Base-by-base conservation (phyloP, 2,797 vertebrate species). In the Onychomys leucogaster region DNA sequence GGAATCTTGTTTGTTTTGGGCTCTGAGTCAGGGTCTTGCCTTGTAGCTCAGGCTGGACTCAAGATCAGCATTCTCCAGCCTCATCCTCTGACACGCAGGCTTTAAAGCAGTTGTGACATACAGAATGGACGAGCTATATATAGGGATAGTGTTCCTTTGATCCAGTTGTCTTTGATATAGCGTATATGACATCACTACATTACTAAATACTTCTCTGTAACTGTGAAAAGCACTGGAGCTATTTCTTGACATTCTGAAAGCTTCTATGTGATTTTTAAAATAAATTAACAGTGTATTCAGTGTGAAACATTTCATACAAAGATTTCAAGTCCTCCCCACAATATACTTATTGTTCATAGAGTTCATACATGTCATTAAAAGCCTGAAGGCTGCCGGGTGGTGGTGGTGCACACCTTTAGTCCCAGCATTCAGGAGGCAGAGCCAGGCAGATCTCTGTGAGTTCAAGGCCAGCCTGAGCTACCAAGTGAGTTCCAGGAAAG, bases 191-290 rank as follows among this genome's bases (percentile, higher is more conserved):
- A 49, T 49, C 59, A 77, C 46, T n/a, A 5, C 63, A 32, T 2
- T 46, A 43, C 57, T 49, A 49, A 89, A 89, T 59, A 46, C 29
- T 25, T 11, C 73, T 77, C 32, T 77, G 69, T 21, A 61, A 34
- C 46, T 46, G 55, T 17, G 34, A 34, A 85, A 85, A 16, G 0
- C 13, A 71, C 55, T 17, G 46, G 23, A 71, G 14, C 65, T 71
- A 71, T 17, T 98, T 98, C 99, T 99, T 99, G 98, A 99, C 99
- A 99, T 99, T 99, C 99, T 99, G 98, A 99, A 99, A 99, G 99
- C 99, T 99, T 99, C 99, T 99, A 99, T 99, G 99, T 99, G 99
- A 99, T 71, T 71, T 75, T 46, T 32, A 61, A 76, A 63, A 76
- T 59, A 46, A 78, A 63, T 37, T 5, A 91, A 69, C 76, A 92